phyloP scores from a whole-genome alignment of 64 coral and sea anemone species.

The Actinia tenebrosa region DNA sequence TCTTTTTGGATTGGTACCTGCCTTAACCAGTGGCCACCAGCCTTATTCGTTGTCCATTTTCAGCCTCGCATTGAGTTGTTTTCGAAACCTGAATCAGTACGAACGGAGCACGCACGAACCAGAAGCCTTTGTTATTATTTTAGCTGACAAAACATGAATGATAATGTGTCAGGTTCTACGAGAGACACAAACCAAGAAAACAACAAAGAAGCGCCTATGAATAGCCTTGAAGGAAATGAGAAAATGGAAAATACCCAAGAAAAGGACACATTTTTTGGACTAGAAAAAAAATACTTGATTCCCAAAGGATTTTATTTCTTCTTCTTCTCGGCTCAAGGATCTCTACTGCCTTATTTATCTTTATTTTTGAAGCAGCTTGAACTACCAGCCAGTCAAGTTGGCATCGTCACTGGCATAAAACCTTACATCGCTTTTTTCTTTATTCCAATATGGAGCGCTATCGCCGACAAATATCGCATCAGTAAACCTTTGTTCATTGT shows the following conservation, averaged over 20 bases:
- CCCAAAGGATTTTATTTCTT: slow-evolving; percentile 96
- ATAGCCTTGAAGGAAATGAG: background rate
- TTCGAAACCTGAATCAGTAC: background rate
- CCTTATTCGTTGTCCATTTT: background rate
- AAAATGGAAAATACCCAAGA: slow-evolving; percentile 32
- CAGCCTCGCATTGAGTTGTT: background rate
- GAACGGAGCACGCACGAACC: background rate
- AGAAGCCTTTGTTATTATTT: background rate
- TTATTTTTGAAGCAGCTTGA: slow-evolving; percentile 90
- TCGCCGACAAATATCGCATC: slow-evolving; percentile 86
- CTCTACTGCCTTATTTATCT: slow-evolving; percentile 81
- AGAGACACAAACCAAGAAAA: background rate
- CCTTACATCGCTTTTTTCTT: slow-evolving; percentile 95
- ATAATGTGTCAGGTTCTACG: background rate
- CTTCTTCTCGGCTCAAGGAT: slow-evolving; percentile 95
- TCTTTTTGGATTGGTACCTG: background rate
- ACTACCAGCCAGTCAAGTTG: slow-evolving; percentile 82
- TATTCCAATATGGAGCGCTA: slow-evolving; percentile 86
- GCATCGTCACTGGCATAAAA: slow-evolving; percentile 81
- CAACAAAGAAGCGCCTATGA: background rate
- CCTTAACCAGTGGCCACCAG: background rate
- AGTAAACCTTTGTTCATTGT: slow-evolving; percentile 83
- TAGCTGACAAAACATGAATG: background rate
- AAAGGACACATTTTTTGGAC: slow-evolving; percentile 17
- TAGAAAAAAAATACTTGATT: slow-evolving; percentile 78